Base-by-base conservation (phyloP, 2,888 invertebrate species). In the Drosophila phalerata region DNA sequence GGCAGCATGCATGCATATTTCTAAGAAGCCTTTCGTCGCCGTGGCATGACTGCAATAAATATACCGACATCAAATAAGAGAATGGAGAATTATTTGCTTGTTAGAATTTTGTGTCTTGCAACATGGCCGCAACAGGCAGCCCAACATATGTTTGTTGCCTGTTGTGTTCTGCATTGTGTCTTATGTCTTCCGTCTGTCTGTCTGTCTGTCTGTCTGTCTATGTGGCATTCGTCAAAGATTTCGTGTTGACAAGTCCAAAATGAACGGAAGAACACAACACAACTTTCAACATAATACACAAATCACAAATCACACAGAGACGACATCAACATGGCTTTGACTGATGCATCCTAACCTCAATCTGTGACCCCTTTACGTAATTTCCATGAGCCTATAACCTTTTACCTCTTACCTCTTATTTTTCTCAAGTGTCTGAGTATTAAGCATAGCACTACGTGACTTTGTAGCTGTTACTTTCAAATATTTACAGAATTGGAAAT, bases 21-120 rank as follows among this genome's bases (percentile, higher is more conserved):
- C 79, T 84, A 75, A 86, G 86, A 84, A 84, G 84, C 81, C 86
- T 84, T 84, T 86, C 84, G 81, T 84, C 86, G 82, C 79, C 73
- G 71, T 58, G 68, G 56, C 77, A 52, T 62, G 63, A 75, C 74
- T 71, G 85, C 79, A 84, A 84, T 84, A 84, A 81, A 80, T 83
- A 79, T 79, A 62, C 63, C 53, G 53, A 71, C 76, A 63, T 63
- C 56, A 58, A 68, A 72, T 72, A 57, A 75, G 79, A 77, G 79
- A 81, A 81, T 81, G 86, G 83, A 85, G 79, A 84, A 85, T 83
- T 78, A 80, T 78, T 78, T 80, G 78, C 76, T 75, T 67, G 85
- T 85, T 83, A 85, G 82, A 85, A 73, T 70, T 69, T 82, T 70
- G 73, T 73, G 71, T 73, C 66, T 67, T 81, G 71, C 79, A 75